Base-by-base conservation (phyloP, 2,113 vertebrate species). In the Gobio gobio region DNA sequence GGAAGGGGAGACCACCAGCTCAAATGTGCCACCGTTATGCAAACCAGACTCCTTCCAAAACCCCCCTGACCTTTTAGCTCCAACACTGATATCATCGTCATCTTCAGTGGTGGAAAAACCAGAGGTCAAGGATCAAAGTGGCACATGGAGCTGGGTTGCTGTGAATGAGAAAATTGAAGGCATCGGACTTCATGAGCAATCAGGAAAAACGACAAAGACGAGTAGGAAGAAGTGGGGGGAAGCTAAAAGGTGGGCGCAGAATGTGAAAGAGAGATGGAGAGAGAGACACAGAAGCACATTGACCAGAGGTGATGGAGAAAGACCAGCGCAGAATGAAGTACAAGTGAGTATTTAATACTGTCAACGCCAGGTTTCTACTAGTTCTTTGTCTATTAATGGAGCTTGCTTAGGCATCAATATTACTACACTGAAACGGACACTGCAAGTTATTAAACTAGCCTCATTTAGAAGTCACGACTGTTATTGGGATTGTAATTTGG, bases 221-320 rank as follows among this genome's bases (percentile, higher is more conserved):
- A 90, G 83, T 20, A 88, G 78, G n/a, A 88, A 13, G 43, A 81
- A 66, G 43, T 63, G 85, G 22, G 86, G 83, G 29, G 91, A 91
- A 59, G 89, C 87, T n/a, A 90, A 80, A 76, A 91, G 88, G 70
- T 94, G 94, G 93, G 93, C 93, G 4, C 90, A 93, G 88, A 94
- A 82, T 82, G 89, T 94, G 54, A 94, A 92, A 87, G 93, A 93
- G 54, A 90, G 84, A 59, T 94, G 93, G 93, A 91, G 64, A 63
- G 91, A 93, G 24, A 94, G 89, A 74, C 76, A 86, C 3, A 86
- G 81, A 20, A 89, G 24, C 56, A 76, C 82, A 36, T 45, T 91
- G 86, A 93, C 86, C 51, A 73, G 83, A 20, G 85, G 85, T 3
- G 84, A 56, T n/a, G 58, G 33, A 86, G 24, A 24, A 14, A 80